Evolutionary conservation across 2,888 invertebrate genomes (phyloP), one percentile per base, ranked within the genome.

Genomic region (Caprella mutica): DNA sequence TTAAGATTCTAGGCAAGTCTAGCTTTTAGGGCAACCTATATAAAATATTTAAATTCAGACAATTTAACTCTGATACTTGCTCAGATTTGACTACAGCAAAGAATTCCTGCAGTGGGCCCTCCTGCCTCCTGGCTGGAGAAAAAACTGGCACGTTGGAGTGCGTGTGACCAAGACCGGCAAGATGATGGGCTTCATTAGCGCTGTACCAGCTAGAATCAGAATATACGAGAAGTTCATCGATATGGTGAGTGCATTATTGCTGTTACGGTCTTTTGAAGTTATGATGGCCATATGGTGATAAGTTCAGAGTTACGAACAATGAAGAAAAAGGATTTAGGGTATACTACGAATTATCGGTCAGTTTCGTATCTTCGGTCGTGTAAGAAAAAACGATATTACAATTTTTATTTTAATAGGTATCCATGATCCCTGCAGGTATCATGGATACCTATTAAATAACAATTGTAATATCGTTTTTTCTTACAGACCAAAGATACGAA

Each of bases 111-210:
- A 58, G 12, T 66, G 85, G 86, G 97, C 97, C 9, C 75, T 99
- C 50, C 91, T 94, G 73, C 96, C 98, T 19, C 97, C 97, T 6
- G 96, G 96, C 12, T 98, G 97, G 96, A 81, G 81, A 69, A 82
- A 83, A 71, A 85, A 90, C 61, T 99, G 98, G 98, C 96, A 97
- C 71, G 91, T 91, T 72, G 98, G 97, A 29, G 96, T 99, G 3
- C 80, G 98, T 52, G 96, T 94, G 12, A 81, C 82, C 12, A 94
- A 93, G 75, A 93, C 87, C 68, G 84, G 84, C 27, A 85, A 94
- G 70, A 77, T 98, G 67, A 89, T 99, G 55, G 97, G 97, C 40
- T 99, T 99, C 72, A 99, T 99, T 71, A 93, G 94, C 68, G 98
- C 97, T 58, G 89, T 98, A 67, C 98, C 98, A 59, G 94, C 93